phyloP scores from a whole-genome alignment of 2,888 invertebrate species.

The Halocaridina rubra region DNA sequence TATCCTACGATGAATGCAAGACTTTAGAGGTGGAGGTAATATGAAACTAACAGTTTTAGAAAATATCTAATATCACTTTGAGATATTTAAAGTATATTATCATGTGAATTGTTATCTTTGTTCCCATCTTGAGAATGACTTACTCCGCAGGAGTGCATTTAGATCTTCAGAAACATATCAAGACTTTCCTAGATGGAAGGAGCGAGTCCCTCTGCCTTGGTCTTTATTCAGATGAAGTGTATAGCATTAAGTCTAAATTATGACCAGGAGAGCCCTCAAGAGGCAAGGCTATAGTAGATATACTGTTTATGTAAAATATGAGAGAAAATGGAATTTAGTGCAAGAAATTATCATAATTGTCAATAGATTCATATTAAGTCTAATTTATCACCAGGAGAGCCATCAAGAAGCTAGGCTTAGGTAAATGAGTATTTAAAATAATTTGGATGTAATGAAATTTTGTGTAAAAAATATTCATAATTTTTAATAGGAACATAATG shows the following conservation, averaged over 20 bases:
- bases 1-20: neutral
- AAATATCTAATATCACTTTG: neutral
- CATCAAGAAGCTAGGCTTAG: no score
- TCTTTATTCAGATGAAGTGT: slow-evolving; percentile 15
- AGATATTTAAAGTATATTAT: neutral
- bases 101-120: neutral
- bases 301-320: no score
- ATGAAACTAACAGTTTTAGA: neutral
- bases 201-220: slow-evolving; percentile 4
- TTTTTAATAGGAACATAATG: no score
- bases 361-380: no score
- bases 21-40: neutral
- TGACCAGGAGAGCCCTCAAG: no score
- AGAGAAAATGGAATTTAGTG: no score
- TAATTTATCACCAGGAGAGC: no score
- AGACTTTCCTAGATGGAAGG: slow-evolving; percentile 10
- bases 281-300: no score
- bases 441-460: no score
- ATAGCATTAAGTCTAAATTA: neutral
- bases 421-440: no score
- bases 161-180: slow-evolving; percentile 26
- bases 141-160: slow-evolving; percentile 23
- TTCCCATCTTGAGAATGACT: neutral
- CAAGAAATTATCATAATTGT: no score
- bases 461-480: no score